phyloP scores from a whole-genome alignment of 2,113 vertebrate species.

The Mastomys natalensis region DNA sequence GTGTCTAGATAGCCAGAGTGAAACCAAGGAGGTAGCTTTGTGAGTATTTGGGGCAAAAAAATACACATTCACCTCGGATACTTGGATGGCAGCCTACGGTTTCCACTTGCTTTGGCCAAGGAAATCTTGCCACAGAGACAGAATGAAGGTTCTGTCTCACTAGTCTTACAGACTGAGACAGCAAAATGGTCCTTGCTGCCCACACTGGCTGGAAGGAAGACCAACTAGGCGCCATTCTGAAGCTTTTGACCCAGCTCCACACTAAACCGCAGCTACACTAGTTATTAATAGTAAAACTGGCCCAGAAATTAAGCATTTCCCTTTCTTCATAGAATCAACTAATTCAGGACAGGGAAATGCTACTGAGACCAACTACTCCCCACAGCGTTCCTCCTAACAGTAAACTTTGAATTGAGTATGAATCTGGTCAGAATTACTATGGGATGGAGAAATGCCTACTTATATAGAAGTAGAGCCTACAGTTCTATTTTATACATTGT shows the following conservation, averaged over 20 bases:
- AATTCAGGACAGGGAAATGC: conserved; percentile 24
- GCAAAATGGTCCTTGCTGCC: conserved; percentile 49
- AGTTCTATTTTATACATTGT: background rate
- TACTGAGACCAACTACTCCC: background rate
- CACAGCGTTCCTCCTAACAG: background rate
- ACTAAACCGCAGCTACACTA: background rate
- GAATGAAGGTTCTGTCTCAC: conserved; percentile 53
- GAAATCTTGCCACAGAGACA: conserved; percentile 69
- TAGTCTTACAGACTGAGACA: conserved; percentile 39
- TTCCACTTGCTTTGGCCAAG: conserved; percentile 70
- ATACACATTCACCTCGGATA: conserved; percentile 75
- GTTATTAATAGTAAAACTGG: conserved; percentile 23
- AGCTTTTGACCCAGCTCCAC: background rate
- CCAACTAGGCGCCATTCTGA: background rate
- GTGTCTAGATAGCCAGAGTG: background rate
- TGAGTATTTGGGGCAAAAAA: conserved; percentile 73
- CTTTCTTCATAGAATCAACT: conserved; percentile 36
- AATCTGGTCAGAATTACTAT: conserved; percentile 19
- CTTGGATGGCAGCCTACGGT: conserved; percentile 72
- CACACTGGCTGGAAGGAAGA: conserved; percentile 44
- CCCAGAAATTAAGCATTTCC: conserved; percentile 40
- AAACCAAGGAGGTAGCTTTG: conserved; percentile 64
- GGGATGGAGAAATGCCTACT: conserved; percentile 22
- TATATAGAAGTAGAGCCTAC: background rate
- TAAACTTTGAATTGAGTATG: conserved; percentile 9